Conservation (phyloP, 2,113 vertebrate species). For the Spermophilus dauricus region DNA sequence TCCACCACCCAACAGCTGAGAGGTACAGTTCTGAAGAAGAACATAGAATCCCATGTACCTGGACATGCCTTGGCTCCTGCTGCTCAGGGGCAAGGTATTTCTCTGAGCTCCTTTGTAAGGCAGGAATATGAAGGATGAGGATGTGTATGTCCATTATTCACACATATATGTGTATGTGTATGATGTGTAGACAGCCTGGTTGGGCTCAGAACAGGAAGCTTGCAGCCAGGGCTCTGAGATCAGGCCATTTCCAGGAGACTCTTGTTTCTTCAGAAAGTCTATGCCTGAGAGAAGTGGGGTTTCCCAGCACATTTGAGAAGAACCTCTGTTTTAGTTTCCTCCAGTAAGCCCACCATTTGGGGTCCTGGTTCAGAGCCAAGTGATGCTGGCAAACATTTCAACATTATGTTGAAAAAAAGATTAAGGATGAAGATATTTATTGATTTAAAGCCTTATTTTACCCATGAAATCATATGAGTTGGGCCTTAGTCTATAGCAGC, state of each 20-base stretch:
- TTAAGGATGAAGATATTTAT: background rate
- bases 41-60: background rate
- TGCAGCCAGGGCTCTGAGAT: background rate
- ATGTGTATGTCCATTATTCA: background rate
- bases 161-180: accelerated
- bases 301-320: background rate
- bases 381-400: background rate
- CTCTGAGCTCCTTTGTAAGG: background rate
- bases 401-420: background rate
- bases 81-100: background rate
- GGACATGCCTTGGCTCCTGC: background rate
- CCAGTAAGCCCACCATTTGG: background rate
- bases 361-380: background rate
- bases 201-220: too few relatives aligned
- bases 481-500: background rate
- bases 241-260: background rate
- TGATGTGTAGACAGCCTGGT: background rate
- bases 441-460: background rate
- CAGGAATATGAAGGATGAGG: background rate
- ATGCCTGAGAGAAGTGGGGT: background rate
- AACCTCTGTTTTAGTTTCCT: background rate
- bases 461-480: background rate
- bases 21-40: too few relatives aligned
- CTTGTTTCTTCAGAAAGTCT: background rate
- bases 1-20: too few relatives aligned